These are phyloP conservation scores for Tachysurus fulvidraco DNA, from an alignment of 2,113 vertebrate species.

Conservation along the genomic window DNA sequence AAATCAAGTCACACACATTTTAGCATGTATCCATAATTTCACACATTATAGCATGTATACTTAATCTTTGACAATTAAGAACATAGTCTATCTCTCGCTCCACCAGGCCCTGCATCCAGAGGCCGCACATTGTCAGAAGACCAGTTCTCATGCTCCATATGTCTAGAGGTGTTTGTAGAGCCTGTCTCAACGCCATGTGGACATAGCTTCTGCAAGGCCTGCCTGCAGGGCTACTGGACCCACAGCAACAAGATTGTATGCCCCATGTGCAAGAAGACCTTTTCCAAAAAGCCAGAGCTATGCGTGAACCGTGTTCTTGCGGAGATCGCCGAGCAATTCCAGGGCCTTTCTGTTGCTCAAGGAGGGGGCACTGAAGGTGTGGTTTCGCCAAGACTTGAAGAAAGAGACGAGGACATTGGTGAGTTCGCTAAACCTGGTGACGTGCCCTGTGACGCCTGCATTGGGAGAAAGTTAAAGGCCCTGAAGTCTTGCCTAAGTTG, in stretches of 20 bases:
- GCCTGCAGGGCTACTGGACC: constrained; percentile 80
- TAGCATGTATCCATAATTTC: not conserved
- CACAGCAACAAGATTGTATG: constrained; percentile 71
- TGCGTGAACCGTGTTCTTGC: constrained; percentile 81
- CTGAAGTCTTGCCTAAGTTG: constrained; percentile 78
- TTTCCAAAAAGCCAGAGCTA: constrained; percentile 68
- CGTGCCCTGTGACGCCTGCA: constrained; percentile 77
- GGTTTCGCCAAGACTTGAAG: not conserved
- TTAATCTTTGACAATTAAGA: not conserved
- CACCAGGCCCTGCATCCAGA: constrained; percentile 40
- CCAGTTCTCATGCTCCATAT: constrained; percentile 87
- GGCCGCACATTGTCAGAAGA: constrained; percentile 73
- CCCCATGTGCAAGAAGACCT: constrained; percentile 82
- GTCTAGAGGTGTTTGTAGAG: constrained; percentile 82
- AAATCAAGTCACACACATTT: not conserved
- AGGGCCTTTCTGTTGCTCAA: constrained; percentile 40
- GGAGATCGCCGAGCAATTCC: constrained; percentile 73
- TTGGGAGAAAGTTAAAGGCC: constrained; percentile 75
- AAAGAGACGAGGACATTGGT: not conserved
- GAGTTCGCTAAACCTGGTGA: constrained; percentile 70
- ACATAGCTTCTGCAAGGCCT: constrained; percentile 88
- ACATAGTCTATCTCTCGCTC: not conserved
- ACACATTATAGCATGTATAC: not conserved
- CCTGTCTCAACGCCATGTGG: constrained; percentile 88
- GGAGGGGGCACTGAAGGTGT: not conserved